Percentiles rank a stretch among this genome's conserved stretches.
These are phyloP conservation scores for Ursus arctos DNA, from an alignment of 2,113 vertebrate species.

Conservation along the genomic window DNA sequence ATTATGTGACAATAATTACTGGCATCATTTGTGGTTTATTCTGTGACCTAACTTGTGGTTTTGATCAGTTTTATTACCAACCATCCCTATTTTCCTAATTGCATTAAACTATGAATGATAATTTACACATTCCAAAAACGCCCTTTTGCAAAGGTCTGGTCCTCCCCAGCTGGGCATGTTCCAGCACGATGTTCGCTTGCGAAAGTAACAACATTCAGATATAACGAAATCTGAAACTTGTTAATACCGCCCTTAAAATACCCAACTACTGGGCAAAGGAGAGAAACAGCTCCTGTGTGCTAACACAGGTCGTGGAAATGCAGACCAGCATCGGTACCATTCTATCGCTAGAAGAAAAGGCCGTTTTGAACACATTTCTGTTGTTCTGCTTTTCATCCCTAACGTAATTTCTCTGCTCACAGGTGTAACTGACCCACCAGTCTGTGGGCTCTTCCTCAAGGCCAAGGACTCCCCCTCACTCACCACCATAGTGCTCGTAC, in stretches of 20 bases:
- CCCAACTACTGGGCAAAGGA: neutral
- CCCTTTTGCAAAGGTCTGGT: slow-evolving; percentile 37
- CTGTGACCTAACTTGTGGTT: neutral
- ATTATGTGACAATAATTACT: neutral
- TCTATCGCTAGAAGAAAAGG: neutral
- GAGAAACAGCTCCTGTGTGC: neutral
- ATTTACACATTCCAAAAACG: slow-evolving; percentile 42
- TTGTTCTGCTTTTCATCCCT: slow-evolving; percentile 11
- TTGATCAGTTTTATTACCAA: neutral
- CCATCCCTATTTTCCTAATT: slow-evolving; percentile 22
- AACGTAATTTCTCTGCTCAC: neutral
- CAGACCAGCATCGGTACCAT: neutral
- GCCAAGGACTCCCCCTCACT: neutral
- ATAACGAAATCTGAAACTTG: neutral
- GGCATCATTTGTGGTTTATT: neutral
- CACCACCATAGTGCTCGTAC: neutral
- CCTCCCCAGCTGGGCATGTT: slow-evolving; percentile 25
- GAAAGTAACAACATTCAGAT: neutral
- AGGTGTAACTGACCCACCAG: neutral
- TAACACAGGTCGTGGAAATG: neutral
- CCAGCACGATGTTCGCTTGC: neutral
- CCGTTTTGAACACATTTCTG: neutral
- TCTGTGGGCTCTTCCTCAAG: neutral
- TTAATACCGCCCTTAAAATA: neutral
- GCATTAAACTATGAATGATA: neutral